phyloP scores from a whole-genome alignment of 2,888 invertebrate species.

The Agriopis marginaria region DNA sequence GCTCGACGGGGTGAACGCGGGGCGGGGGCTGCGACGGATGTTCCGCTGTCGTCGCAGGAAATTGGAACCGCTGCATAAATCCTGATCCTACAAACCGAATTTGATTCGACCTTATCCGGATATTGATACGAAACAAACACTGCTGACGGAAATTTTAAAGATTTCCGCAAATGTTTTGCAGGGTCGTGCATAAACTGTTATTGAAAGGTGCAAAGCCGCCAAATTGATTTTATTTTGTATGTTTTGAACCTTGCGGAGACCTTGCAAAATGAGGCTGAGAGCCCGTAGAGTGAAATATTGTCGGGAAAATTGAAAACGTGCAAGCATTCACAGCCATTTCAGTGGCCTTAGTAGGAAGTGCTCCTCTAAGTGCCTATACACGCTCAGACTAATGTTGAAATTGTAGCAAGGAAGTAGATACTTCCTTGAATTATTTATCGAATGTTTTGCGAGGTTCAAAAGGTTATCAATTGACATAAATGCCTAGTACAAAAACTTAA shows the following conservation, averaged over 20 bases:
- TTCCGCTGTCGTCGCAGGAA: slow-evolving; percentile 83
- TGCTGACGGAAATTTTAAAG: slow-evolving; percentile 67
- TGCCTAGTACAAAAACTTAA: neutral
- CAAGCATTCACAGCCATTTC: slow-evolving; percentile 70
- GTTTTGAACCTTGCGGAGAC: slow-evolving; percentile 62
- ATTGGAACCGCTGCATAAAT: slow-evolving; percentile 86
- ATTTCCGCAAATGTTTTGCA: slow-evolving; percentile 47
- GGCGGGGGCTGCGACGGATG: slow-evolving; percentile 72
- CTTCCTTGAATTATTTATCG: too few relatives aligned
- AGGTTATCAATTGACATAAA: neutral
- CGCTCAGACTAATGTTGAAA: slow-evolving; percentile 29
- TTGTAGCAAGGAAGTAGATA: slow-evolving; percentile 34
- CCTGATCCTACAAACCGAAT: slow-evolving; percentile 83
- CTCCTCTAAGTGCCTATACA: slow-evolving; percentile 29
- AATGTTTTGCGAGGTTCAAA: neutral
- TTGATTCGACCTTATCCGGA: slow-evolving; percentile 85
- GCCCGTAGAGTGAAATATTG: slow-evolving; percentile 75
- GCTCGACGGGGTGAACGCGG: slow-evolving; percentile 47
- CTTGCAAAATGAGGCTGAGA: slow-evolving; percentile 64
- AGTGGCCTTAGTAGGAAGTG: slow-evolving; percentile 32
- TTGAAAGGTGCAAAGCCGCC: slow-evolving; percentile 38
- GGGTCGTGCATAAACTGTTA: slow-evolving; percentile 43
- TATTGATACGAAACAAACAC: slow-evolving; percentile 83
- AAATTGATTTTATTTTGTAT: slow-evolving; percentile 61
- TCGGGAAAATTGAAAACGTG: slow-evolving; percentile 80